Evolutionary conservation across 2,888 invertebrate genomes (phyloP), one percentile per base, ranked within the genome.

Genomic region (Rhamnusium bicolor): DNA sequence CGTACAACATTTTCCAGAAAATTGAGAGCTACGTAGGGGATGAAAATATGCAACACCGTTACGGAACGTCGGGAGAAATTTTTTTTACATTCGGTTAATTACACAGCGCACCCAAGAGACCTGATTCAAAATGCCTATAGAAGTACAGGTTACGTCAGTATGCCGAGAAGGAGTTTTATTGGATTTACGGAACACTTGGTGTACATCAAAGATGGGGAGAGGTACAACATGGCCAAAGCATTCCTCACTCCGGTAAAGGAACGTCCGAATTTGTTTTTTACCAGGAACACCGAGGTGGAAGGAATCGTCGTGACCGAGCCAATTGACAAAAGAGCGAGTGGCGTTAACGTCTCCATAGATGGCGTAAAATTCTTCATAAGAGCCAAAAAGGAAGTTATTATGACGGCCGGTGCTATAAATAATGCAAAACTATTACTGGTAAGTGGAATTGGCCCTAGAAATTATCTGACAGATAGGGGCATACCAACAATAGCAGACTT

Each of bases 141-240:
- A 84, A 94, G 95, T 85, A 93, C 94, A 92, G 95, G 95, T 40
- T 95, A 95, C 87, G 93, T 94, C 65, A 92, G 94, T 65, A 85
- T 93, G 84, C 77, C 87, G 83, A 19, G 53, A 19, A 54, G 75
- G 18, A 65, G 76, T 14, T 73, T 60, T 8, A 32, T 83, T 8
- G 80, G 82, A 2, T 72, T 69, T 49, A 60, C 67, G 16, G 73
- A 80, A 1, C 76, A 74, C 49, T 66, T 77, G 60, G 60, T 76
- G n/a, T 73, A 62, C 19, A 75, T 74, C 27, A 76, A 72, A 24
- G 51, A 76, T 32, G 82, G 81, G 1, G 79, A 80, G 71, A 68
- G 1, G 93, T 71, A 61, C 29, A 81, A 82, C 56, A 79, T 79
- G 77, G 83, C 95, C 6, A 95, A 95, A 85, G 94, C 95, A 0